phyloP scores from a whole-genome alignment of 2,113 vertebrate genomes.

The Oncorhynchus mykiss region DNA sequence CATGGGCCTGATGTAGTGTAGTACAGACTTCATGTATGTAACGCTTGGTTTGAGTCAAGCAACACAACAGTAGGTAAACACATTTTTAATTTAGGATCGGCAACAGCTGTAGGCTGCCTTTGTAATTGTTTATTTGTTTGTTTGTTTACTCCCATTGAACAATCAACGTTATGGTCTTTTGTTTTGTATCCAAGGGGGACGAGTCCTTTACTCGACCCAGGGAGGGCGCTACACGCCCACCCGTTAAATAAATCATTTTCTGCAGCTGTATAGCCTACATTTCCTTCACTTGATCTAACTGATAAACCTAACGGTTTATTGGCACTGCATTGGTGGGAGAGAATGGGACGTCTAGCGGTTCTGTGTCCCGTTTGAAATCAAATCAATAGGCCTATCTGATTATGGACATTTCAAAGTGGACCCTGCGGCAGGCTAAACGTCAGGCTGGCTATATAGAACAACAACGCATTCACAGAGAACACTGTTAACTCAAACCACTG shows the following conservation, averaged over 20 bases:
- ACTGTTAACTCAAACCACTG: neutral
- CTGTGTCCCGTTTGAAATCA: neutral
- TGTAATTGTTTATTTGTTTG: too few species aligned
- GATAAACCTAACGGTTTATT: neutral
- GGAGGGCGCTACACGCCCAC: conserved; percentile 49
- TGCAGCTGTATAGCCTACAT: neutral
- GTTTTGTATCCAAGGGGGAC: neutral
- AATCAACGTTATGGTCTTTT: neutral
- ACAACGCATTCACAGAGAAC: neutral
- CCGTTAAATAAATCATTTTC: conserved; percentile 45
- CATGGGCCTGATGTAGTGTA: too few species aligned
- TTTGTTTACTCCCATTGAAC: too few species aligned
- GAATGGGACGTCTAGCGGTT: conserved; percentile 6
- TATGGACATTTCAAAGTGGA: too few species aligned
- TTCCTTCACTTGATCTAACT: conserved; percentile 43
- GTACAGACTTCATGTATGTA: too few species aligned
- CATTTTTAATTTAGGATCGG: too few species aligned
- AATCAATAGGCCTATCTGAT: too few species aligned
- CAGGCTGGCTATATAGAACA: neutral
- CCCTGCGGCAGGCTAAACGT: neutral
- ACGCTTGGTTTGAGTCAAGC: too few species aligned
- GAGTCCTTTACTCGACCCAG: conserved; percentile 16
- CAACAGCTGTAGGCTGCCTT: neutral
- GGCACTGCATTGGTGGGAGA: neutral
- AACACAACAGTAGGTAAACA: neutral